Percentiles rank a stretch among this genome's conserved stretches.
These are phyloP conservation scores for Bradynema listronoti DNA, from an alignment of 1,140 invertebrate species.

Conservation along the genomic window DNA sequence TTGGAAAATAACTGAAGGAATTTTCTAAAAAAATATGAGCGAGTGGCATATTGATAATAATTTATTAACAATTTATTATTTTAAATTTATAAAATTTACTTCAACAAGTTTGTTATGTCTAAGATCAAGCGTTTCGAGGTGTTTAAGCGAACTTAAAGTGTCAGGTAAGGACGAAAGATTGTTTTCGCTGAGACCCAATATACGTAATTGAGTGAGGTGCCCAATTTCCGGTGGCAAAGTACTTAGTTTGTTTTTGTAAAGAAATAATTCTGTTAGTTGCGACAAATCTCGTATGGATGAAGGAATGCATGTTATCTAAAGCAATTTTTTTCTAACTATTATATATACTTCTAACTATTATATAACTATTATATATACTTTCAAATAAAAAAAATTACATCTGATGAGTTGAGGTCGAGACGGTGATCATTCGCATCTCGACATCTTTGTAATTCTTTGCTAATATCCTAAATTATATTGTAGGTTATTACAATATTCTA, in stretches of 20 bases:
- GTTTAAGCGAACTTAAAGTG: conserved; percentile 74
- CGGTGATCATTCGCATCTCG: conserved; percentile 79
- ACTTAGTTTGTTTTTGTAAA: conserved; percentile 76
- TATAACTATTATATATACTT: conserved; percentile 1
- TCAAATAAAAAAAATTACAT: conserved; percentile 61
- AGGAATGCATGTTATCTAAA: conserved; percentile 76
- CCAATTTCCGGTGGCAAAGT: conserved; percentile 88
- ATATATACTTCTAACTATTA: not conserved
- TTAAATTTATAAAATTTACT: too few relatives aligned
- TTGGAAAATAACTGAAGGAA: conserved; percentile 92
- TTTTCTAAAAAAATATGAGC: conserved; percentile 61
- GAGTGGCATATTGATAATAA: not conserved
- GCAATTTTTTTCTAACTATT: not conserved
- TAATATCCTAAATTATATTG: conserved; percentile 73
- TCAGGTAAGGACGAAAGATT: conserved; percentile 89
- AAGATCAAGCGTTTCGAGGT: conserved; percentile 84
- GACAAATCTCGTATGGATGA: conserved; percentile 79
- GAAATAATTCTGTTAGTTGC: conserved; percentile 87
- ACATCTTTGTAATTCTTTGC: conserved; percentile 84
- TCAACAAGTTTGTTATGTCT: conserved; percentile 97
- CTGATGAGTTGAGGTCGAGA: conserved; percentile 94
- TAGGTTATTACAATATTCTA: too few relatives aligned
- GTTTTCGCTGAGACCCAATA: conserved; percentile 91
- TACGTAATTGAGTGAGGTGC: conserved; percentile 73
- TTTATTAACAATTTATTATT: not conserved